Evolutionary conservation across 23 tunicate species (phyloP).

Genomic region (Corella eumyota): DNA sequence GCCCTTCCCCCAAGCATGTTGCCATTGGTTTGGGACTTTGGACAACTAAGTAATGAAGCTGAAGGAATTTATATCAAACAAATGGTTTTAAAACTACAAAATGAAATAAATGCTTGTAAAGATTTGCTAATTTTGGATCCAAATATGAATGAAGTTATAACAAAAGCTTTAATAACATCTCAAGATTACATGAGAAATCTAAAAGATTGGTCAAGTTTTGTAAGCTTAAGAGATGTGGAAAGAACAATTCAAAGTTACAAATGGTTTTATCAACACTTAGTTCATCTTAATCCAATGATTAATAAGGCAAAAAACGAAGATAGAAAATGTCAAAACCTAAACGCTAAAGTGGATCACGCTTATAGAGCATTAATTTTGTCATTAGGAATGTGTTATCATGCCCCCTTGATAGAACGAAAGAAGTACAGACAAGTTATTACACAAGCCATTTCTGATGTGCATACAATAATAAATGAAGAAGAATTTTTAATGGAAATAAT

Average conservation of each 20-base stretch:
- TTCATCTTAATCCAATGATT: not conserved
- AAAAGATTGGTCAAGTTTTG: slow-evolving; percentile 26
- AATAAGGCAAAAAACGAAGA: no score
- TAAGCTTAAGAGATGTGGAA: no score
- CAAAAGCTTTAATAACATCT: not conserved
- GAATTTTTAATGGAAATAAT: no score
- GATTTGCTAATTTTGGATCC: not conserved
- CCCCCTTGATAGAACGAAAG: slow-evolving; percentile 17
- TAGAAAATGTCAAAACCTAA: no score
- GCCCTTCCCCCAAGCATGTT: slow-evolving; percentile 51
- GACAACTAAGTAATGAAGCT: slow-evolving; percentile 21
- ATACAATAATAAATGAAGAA: no score
- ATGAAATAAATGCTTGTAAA: slow-evolving; percentile 1
- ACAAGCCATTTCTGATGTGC: no score
- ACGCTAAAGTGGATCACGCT: no score
- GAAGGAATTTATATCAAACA: slow-evolving; percentile 27
- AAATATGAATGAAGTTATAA: not conserved
- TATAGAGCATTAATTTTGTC: slow-evolving; percentile 42
- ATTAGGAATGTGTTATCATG: slow-evolving; percentile 56
- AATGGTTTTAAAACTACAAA: slow-evolving; percentile 28
- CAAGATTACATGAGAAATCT: slow-evolving; percentile 20
- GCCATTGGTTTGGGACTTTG: slow-evolving; percentile 62
- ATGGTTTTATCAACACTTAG: slow-evolving; percentile 24
- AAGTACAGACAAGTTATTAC: slow-evolving; percentile 12
- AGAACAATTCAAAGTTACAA: slow-evolving; percentile 17